Conservation (phyloP, 2,797 vertebrate genomes). For the Cirrhinus mrigala region DNA sequence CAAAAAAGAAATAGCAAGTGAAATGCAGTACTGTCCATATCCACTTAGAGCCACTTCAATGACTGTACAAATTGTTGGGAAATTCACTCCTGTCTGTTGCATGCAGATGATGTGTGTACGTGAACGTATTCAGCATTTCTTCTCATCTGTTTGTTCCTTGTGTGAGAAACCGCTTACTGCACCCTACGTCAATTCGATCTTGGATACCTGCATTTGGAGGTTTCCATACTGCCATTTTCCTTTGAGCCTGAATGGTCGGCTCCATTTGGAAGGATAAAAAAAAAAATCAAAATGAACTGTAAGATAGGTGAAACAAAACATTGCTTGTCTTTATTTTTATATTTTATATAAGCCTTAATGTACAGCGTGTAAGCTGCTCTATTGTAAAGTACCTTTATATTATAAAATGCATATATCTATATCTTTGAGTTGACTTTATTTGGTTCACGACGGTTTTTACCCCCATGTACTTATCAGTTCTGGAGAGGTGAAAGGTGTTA, state of each 20-base stretch:
- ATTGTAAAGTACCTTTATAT: slow-evolving; percentile 85
- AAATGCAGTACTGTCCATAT: slow-evolving; percentile 50
- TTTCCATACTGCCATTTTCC: slow-evolving; percentile 79
- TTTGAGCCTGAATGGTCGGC: slow-evolving; percentile 71
- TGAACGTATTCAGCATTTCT: slow-evolving; percentile 81
- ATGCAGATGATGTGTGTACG: slow-evolving; percentile 85
- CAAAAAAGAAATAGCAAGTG: slow-evolving; percentile 4
- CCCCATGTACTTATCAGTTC: slow-evolving; percentile 74
- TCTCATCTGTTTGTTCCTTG: slow-evolving; percentile 79
- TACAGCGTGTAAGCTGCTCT: slow-evolving; percentile 85
- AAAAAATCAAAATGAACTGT: slow-evolving; percentile 69
- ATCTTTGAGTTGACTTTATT: slow-evolving; percentile 74
- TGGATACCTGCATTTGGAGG: slow-evolving; percentile 69
- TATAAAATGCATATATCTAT: slow-evolving; percentile 79
- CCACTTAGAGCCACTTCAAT: slow-evolving; percentile 51
- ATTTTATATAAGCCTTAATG: slow-evolving; percentile 90
- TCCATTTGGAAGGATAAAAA: slow-evolving; percentile 66
- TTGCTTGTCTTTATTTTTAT: slow-evolving; percentile 88
- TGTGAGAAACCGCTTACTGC: slow-evolving; percentile 73
- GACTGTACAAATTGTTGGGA: slow-evolving; percentile 79
- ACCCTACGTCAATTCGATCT: slow-evolving; percentile 70
- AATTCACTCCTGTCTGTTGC: slow-evolving; percentile 81
- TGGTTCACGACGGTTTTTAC: slow-evolving; percentile 68
- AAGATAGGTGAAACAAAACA: slow-evolving; percentile 70
- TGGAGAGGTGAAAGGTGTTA: slow-evolving; percentile 71